These are phyloP conservation scores for Erpornis zantholeuca DNA, from an alignment of 2,113 vertebrate species.

Conservation along the genomic window DNA sequence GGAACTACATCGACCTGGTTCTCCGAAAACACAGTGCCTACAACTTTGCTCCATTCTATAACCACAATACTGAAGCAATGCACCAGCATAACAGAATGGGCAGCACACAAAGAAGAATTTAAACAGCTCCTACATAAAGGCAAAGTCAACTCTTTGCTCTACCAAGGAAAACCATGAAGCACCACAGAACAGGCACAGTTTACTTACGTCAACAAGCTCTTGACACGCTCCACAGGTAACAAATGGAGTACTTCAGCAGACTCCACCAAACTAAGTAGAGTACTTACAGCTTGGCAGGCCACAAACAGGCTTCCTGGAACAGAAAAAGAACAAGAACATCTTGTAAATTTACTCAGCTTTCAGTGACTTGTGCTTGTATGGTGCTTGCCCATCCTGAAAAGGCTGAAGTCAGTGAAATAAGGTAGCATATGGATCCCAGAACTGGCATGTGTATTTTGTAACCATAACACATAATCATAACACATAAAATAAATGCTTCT, in stretches of 20 bases:
- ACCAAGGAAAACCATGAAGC: background rate
- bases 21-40: background rate
- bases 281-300: constrained; percentile 87
- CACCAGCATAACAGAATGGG: fast-evolving
- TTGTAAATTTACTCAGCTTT: constrained; percentile 10
- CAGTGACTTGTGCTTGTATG: background rate
- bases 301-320: constrained; percentile 84
- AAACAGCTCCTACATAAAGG: background rate
- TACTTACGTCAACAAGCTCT: constrained; percentile 80
- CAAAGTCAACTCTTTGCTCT: background rate
- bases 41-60: background rate
- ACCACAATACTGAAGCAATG: background rate
- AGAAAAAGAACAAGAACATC: constrained; percentile 35
- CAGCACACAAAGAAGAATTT: background rate
- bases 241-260: constrained; percentile 82
- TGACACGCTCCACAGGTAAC: constrained; percentile 82
- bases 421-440: background rate
- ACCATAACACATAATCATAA: background rate
- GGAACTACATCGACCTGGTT: background rate
- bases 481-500: background rate
- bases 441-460: background rate
- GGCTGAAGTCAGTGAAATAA: background rate
- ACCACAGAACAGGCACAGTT: background rate
- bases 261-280: constrained; percentile 86
- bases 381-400: background rate